phyloP scores from a whole-genome alignment of 2,113 vertebrate species.

The Lutjanus erythropterus region DNA sequence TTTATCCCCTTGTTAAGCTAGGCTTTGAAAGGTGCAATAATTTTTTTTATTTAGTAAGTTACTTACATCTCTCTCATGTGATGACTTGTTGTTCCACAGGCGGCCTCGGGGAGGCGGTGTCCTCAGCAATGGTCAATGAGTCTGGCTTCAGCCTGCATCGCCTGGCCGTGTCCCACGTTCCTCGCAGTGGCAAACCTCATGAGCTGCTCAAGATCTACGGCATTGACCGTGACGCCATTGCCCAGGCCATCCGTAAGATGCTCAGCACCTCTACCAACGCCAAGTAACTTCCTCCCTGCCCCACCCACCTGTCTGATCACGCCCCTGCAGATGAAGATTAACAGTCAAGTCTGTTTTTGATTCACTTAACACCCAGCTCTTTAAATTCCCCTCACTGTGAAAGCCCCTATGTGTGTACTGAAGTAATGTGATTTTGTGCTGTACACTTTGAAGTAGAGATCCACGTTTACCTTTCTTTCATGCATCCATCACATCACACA shows the following conservation, averaged over 20 bases:
- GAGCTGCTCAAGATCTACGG: slow-evolving; percentile 94
- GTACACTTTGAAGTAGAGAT: slow-evolving; percentile 73
- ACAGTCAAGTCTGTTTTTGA: slow-evolving; percentile 57
- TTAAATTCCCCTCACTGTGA: slow-evolving; percentile 72
- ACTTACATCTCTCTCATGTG: not conserved
- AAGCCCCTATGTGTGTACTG: slow-evolving; percentile 65
- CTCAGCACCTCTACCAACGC: slow-evolving; percentile 89
- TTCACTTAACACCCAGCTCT: slow-evolving; percentile 62
- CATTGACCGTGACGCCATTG: slow-evolving; percentile 93
- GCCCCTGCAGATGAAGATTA: slow-evolving; percentile 44
- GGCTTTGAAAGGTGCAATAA: no score
- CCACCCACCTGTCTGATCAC: slow-evolving; percentile 49
- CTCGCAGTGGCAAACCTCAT: slow-evolving; percentile 90
- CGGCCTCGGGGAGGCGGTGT: slow-evolving; percentile 92
- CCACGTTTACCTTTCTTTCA: slow-evolving; percentile 62
- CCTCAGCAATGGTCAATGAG: slow-evolving; percentile 87
- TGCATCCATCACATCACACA: slow-evolving; percentile 53
- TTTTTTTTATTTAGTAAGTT: no score
- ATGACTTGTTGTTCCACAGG: slow-evolving; percentile 77
- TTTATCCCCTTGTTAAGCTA: no score
- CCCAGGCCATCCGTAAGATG: slow-evolving; percentile 88
- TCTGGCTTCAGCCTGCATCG: slow-evolving; percentile 87
- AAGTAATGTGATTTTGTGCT: slow-evolving; percentile 79
- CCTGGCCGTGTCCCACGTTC: slow-evolving; percentile 90
- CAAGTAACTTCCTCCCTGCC: slow-evolving; percentile 79